Base-by-base conservation (phyloP, 2,888 invertebrate species). In the Tineola bisselliella region DNA sequence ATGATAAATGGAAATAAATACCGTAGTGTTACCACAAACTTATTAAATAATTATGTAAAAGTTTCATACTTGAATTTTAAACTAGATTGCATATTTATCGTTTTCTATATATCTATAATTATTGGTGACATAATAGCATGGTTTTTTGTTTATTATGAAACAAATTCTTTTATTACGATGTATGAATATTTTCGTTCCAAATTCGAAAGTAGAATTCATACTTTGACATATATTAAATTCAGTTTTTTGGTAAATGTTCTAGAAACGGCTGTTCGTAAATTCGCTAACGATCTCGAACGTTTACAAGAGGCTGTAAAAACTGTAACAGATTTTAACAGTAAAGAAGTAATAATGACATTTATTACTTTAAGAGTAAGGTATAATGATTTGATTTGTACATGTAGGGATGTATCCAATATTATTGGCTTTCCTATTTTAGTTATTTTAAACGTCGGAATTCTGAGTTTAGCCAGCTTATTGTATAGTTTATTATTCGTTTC, bases 151-250 rank as follows among this genome's bases (percentile, higher is more conserved):
- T 11, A 33, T 33, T 58, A n/a, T n/a, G 17, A 33, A 13, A 33
- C 5, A 13, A 58, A 33, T 17, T 58, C 1, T 33, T 58, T n/a
- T 13, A 4, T 33, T 10, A 58, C 58, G 6, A 33, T 33, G n/a
- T 58, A 58, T 13, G 58, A 58, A 11, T 33, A 33, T 17, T 8
- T 58, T 8, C 58, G 33, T 13, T 8, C 33, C 1, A 58, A 58
- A 58, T 58, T 33, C 17, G 58, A 58, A 15, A 58, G 58, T 33
- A 31, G 33, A n/a, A 33, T 58, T 15, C 31, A 58, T 33, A 58
- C 31, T 10, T 15, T 58, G 5, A 58, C 58, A 6, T 58, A 33
- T 58, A 33, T 58, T 13, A 58, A 58, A 58, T 58, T 15, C 33
- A 33, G 33, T 1, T 33, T 58, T 1, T 8, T 58, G 13, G 31